Conservation (phyloP, 35 echinoderm and acorn worm genomes). For the Acanthaster planci region DNA sequence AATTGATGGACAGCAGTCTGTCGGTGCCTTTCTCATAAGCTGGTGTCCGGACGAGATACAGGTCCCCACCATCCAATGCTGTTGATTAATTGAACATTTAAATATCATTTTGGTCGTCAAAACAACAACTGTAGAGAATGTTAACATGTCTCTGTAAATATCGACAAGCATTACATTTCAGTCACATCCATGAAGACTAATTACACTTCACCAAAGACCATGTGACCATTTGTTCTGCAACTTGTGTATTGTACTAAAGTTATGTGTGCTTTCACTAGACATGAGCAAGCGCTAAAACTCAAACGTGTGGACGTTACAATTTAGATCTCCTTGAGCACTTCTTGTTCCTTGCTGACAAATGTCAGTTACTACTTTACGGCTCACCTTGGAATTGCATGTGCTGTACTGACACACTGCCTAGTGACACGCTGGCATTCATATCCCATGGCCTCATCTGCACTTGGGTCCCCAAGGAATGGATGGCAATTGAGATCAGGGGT, state of each 20-base stretch:
- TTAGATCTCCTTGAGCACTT: not conserved
- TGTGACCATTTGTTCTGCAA: too few species aligned
- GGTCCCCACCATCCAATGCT: conserved; percentile 66
- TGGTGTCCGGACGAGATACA: conserved; percentile 81
- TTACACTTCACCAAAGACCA: too few species aligned
- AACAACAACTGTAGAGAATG: too few species aligned
- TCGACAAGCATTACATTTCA: too few species aligned
- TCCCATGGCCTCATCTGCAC: conserved; percentile 70
- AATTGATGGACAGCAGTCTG: conserved; percentile 70
- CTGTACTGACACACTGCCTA: conserved; percentile 81
- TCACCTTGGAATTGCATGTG: conserved; percentile 89
- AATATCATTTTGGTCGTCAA: too few species aligned
- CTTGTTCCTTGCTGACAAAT: not conserved
- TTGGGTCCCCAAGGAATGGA: conserved; percentile 59
- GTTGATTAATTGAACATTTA: not conserved
- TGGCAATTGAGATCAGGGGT: conserved; percentile 59
- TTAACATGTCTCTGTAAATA: too few species aligned
- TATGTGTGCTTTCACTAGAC: conserved; percentile 10
- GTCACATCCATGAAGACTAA: too few species aligned
- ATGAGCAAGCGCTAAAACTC: not conserved
- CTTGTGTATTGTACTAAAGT: not conserved
- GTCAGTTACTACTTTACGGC: not conserved
- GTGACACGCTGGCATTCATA: conserved; percentile 55
- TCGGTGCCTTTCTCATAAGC: conserved; percentile 60
- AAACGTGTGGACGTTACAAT: not conserved